Evolutionary conservation across 2,113 vertebrate genomes (phyloP).

Genomic region (Corvus moneduloides): DNA sequence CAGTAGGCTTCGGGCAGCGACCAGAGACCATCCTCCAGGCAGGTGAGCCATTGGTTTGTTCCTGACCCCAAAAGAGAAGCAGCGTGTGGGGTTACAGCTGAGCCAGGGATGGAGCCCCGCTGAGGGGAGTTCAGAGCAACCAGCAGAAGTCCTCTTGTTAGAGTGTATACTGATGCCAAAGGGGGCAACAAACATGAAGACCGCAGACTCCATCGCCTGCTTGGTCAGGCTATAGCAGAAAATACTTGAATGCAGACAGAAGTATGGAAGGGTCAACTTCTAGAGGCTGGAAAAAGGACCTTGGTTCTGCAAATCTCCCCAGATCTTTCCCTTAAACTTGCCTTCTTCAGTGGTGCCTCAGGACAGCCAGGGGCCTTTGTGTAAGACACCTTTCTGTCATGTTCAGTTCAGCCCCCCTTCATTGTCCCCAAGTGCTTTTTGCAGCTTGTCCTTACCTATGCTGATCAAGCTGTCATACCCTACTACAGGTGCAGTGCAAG

Average conservation of each 20-base stretch:
- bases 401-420: background rate
- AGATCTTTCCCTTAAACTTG: background rate
- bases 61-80: conserved; percentile 73
- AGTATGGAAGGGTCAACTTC: background rate
- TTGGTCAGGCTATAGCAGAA: background rate
- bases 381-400: background rate
- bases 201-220: rapidly evolving
- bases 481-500: background rate
- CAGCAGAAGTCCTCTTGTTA: background rate
- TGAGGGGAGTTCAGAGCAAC: background rate
- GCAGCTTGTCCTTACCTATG: background rate
- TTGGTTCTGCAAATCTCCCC: background rate
- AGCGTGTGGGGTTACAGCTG: background rate
- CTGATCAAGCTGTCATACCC: background rate
- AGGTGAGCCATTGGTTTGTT: conserved; percentile 85
- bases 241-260: background rate
- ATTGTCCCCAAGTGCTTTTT: background rate
- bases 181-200: rapidly evolving
- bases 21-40: conserved; percentile 93
- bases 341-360: background rate
- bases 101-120: background rate
- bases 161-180: background rate
- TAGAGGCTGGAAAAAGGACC: background rate
- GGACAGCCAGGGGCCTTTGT: background rate
- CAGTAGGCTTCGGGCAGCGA: conserved; percentile 95